Conservation (phyloP, 2,888 invertebrate genomes). For the Phaonia tiefii region DNA sequence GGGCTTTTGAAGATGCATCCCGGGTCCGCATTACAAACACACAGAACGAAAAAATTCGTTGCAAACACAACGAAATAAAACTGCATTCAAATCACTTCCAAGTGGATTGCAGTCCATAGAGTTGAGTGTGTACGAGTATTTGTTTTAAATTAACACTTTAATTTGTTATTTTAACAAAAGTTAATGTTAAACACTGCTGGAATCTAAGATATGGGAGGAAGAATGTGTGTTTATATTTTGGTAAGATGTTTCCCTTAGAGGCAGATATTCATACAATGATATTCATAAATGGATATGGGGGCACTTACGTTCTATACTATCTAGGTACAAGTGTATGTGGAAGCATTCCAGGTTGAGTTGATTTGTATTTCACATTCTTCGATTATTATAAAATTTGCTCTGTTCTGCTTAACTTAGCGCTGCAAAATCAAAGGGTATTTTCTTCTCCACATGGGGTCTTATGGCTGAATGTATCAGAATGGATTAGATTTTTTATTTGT, state of each 20-base stretch:
- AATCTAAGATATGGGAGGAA: constrained; percentile 7
- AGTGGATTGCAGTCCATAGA: neutral
- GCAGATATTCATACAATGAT: constrained; percentile 23
- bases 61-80: neutral
- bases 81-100: too few relatives aligned
- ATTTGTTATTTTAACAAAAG: constrained; percentile 58
- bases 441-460: constrained; percentile 50
- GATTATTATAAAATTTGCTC: constrained; percentile 46
- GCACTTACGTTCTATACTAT: too few relatives aligned
- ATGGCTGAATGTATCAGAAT: constrained; percentile 10
- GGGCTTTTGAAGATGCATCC: constrained; percentile 55
- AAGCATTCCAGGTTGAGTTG: constrained; percentile 8
- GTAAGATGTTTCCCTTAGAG: neutral
- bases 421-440: constrained; percentile 36
- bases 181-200: constrained; percentile 50
- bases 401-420: neutral
- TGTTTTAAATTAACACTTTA: constrained; percentile 53
- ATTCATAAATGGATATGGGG: constrained; percentile 56
- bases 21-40: neutral
- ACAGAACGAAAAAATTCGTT: constrained; percentile 7
- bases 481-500: constrained; percentile 3
- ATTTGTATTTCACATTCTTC: constrained; percentile 44
- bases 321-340: too few relatives aligned
- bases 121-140: constrained; percentile 15
- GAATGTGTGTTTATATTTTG: too few relatives aligned